Evolutionary conservation across 2,797 vertebrate genomes (phyloP).

Genomic region (Coluber constrictor): DNA sequence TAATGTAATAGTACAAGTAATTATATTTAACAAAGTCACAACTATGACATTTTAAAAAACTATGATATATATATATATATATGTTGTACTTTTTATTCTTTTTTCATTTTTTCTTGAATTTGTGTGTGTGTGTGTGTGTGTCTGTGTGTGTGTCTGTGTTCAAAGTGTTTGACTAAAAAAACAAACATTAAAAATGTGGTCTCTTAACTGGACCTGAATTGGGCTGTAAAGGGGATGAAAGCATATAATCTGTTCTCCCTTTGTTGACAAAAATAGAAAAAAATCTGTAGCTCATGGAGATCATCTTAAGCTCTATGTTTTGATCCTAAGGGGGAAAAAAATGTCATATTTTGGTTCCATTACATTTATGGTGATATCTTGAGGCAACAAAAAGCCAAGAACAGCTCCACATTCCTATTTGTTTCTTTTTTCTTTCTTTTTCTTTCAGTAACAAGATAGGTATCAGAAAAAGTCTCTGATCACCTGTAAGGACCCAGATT

Average conservation of each 20-base stretch:
- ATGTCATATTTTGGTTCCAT: neutral
- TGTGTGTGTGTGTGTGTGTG: neutral
- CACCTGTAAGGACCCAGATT: neutral
- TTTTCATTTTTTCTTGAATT: neutral
- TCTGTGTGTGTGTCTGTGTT: neutral
- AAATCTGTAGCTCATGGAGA: neutral
- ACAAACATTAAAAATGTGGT: neutral
- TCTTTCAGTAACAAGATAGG: neutral
- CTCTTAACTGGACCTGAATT: neutral
- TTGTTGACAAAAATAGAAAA: neutral
- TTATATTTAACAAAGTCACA: neutral
- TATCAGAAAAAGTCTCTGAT: neutral
- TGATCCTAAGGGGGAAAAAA: neutral
- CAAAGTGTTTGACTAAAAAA: neutral
- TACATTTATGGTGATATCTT: neutral
- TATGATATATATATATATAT: neutral
- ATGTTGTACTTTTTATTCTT: neutral
- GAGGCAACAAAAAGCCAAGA: neutral
- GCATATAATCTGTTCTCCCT: neutral
- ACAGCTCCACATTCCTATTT: no score
- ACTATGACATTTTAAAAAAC: neutral
- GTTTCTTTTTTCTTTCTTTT: neutral
- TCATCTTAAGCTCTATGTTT: neutral
- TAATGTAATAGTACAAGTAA: neutral
- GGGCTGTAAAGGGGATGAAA: neutral